Evolutionary conservation across 2,888 invertebrate species (phyloP).

Genomic region (Parasteatoda lunata): DNA sequence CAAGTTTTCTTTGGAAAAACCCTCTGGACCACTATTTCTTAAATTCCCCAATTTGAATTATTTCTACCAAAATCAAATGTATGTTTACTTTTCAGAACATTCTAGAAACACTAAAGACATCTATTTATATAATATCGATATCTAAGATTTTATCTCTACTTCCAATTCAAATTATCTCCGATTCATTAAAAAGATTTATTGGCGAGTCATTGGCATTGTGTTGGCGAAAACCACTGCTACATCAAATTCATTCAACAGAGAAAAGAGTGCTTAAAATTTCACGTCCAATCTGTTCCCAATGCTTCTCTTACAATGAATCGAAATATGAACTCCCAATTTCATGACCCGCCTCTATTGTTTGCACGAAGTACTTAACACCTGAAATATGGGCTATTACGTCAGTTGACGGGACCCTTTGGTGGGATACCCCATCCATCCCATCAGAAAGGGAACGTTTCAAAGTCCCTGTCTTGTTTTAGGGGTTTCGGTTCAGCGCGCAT

Average conservation of each 20-base stretch:
- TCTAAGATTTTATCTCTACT: background rate
- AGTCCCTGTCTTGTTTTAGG: constrained; percentile 17
- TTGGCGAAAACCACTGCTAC: background rate
- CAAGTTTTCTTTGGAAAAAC: too few relatives aligned
- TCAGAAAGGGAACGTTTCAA: constrained; percentile 26
- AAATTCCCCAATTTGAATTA: too few relatives aligned
- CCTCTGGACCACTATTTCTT: too few relatives aligned
- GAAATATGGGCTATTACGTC: constrained; percentile 62
- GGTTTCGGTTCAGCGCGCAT: constrained; percentile 26
- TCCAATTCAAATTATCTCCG: background rate
- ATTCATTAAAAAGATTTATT: background rate
- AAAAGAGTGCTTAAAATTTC: constrained; percentile 47
- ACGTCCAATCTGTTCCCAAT: constrained; percentile 47
- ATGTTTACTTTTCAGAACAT: too few relatives aligned
- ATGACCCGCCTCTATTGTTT: constrained; percentile 28
- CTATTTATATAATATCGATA: background rate
- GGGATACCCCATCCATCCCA: constrained; percentile 11
- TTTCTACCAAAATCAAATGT: too few relatives aligned
- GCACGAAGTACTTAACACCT: constrained; percentile 38
- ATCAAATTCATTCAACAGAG: background rate
- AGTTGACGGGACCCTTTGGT: constrained; percentile 42
- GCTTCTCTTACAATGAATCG: background rate
- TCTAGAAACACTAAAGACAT: too few relatives aligned
- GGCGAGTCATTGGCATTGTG: background rate
- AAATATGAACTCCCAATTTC: background rate